Evolutionary conservation across 2,888 invertebrate species (phyloP).

Genomic region (Amiota communis): DNA sequence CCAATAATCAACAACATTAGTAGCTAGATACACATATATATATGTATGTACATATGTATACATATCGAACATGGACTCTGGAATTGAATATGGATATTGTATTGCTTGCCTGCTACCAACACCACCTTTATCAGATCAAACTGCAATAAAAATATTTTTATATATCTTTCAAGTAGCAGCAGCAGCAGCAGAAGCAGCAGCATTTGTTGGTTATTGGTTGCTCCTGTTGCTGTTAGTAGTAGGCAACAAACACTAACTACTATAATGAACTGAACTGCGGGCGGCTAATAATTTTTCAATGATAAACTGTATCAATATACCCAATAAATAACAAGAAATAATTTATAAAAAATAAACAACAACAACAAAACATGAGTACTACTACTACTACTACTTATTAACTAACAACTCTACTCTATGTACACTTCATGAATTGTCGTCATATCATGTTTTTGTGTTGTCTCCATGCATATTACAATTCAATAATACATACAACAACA

Average conservation of each 20-base stretch:
- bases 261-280: constrained; percentile 28
- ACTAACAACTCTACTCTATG: too few relatives aligned
- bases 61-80: constrained; percentile 53
- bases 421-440: constrained; percentile 36
- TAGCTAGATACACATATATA: too few relatives aligned
- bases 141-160: constrained; percentile 68
- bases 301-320: constrained; percentile 71
- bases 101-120: constrained; percentile 51
- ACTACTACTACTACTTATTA: too few relatives aligned
- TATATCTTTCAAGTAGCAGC: constrained; percentile 72
- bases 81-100: constrained; percentile 68
- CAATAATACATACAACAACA: constrained; percentile 50
- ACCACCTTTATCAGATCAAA: constrained; percentile 70
- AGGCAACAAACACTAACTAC: constrained; percentile 15
- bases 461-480: constrained; percentile 51
- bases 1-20: not conserved
- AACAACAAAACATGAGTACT: constrained; percentile 42
- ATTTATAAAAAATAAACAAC: constrained; percentile 37
- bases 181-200: constrained; percentile 27
- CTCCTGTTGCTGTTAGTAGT: constrained; percentile 28
- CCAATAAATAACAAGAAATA: constrained; percentile 68
- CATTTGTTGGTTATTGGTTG: not conserved
- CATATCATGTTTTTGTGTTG: constrained; percentile 27
- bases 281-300: constrained; percentile 53
- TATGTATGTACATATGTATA: constrained; percentile 43